Conservation (phyloP, 1,140 invertebrate genomes). For the Dinoponera quadriceps region DNA sequence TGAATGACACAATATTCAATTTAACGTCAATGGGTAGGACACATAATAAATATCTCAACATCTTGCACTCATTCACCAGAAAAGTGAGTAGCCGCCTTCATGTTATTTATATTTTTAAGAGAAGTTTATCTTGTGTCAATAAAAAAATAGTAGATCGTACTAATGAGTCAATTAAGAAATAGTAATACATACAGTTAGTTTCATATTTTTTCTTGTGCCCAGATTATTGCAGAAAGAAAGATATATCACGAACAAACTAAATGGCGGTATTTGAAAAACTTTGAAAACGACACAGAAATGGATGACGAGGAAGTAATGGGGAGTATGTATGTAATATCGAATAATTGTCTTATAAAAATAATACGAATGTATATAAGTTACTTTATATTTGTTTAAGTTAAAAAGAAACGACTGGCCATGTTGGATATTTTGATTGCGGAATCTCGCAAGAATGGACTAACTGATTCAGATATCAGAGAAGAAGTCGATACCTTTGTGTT, state of each 20-base stretch:
- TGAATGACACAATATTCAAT: conserved; percentile 86
- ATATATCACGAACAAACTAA: conserved; percentile 72
- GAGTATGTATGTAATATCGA: conserved; percentile 14
- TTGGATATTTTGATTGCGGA: conserved; percentile 90
- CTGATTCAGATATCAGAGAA: conserved; percentile 81
- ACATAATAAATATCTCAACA: conserved; percentile 87
- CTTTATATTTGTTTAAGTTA: not conserved
- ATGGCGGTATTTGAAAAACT: conserved; percentile 46
- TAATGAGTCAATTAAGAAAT: too few species aligned
- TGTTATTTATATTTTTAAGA: not conserved
- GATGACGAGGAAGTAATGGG: not conserved
- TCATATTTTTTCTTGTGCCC: too few species aligned
- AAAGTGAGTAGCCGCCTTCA: conserved; percentile 83
- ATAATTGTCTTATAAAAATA: not conserved
- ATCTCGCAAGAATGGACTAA: conserved; percentile 86
- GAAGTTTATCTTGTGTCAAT: too few species aligned
- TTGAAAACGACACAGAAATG: conserved; percentile 21
- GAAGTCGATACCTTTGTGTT: conserved; percentile 95
- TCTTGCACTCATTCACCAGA: conserved; percentile 90
- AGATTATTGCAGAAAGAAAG: too few species aligned
- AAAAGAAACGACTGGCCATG: conserved; percentile 85
- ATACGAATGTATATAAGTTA: not conserved
- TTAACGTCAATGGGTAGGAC: conserved; percentile 82
- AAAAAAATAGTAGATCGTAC: too few species aligned
- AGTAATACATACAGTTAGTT: too few species aligned